Percentiles rank a stretch among this genome's conserved stretches.
Conservation (phyloP, 2,113 vertebrate genomes). For the Pterocles burchelli region DNA sequence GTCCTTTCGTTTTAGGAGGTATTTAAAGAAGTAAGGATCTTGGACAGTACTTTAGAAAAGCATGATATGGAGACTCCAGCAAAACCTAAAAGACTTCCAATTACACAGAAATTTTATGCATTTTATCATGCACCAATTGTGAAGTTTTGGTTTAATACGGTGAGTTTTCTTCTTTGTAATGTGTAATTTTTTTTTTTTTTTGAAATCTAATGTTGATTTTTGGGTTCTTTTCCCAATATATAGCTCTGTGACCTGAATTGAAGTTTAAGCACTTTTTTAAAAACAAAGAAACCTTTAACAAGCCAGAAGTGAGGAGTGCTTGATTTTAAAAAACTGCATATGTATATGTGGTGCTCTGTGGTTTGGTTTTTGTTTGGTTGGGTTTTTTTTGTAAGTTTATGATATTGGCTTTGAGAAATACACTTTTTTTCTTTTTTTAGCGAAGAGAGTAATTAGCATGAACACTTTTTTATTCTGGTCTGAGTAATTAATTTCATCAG, state of each 20-base stretch:
- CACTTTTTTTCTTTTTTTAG: background rate
- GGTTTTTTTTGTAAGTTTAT: background rate
- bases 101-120: constrained; percentile 94
- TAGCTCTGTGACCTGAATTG: background rate
- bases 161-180: constrained; percentile 64
- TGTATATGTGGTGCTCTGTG: background rate
- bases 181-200: background rate
- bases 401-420: background rate
- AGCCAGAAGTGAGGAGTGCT: background rate
- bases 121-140: constrained; percentile 99
- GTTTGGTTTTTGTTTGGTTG: background rate
- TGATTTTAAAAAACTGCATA: background rate
- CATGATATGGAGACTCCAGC: constrained; percentile 86
- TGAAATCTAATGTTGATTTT: background rate
- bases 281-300: background rate
- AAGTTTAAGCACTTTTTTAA: background rate
- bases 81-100: constrained; percentile 90
- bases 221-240: background rate
- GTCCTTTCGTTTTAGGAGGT: constrained; percentile 83
- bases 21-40: constrained; percentile 89
- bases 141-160: constrained; percentile 99
- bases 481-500: background rate
- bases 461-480: background rate
- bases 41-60: constrained; percentile 82
- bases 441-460: background rate